phyloP scores from a whole-genome alignment of 2,888 invertebrate species.

The Lasioglossum malachurum region DNA sequence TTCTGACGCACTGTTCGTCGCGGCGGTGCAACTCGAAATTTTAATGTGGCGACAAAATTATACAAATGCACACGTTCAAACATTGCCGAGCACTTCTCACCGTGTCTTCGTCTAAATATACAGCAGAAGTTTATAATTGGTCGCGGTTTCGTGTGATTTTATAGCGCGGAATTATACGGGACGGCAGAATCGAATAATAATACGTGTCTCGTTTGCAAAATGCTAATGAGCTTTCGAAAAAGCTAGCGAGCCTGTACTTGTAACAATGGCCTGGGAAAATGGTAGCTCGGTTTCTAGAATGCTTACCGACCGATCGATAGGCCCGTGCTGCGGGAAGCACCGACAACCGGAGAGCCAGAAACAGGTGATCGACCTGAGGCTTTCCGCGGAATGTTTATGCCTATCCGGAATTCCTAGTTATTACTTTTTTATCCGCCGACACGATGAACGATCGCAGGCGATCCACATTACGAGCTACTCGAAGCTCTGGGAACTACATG shows the following conservation, averaged over 20 bases:
- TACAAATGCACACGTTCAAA: neutral
- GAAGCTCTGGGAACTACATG: neutral
- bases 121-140: conserved; percentile 35
- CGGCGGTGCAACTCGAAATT: too few species aligned
- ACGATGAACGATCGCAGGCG: neutral
- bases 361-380: conserved; percentile 68
- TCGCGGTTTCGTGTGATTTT: conserved; percentile 24
- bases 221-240: conserved; percentile 52
- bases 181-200: conserved; percentile 26
- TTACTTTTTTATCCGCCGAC: neutral
- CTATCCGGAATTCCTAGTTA: conserved; percentile 24
- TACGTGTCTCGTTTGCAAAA: conserved; percentile 23
- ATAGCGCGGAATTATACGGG: conserved; percentile 15
- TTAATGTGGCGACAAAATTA: neutral
- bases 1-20: neutral
- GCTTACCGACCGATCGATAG: conserved; percentile 68
- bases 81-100: neutral
- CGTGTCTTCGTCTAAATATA: neutral
- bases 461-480: neutral
- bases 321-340: conserved; percentile 54
- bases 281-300: conserved; percentile 67
- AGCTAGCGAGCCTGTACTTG: conserved; percentile 29
- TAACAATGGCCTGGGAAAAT: conserved; percentile 63
- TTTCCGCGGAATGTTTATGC: conserved; percentile 58
- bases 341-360: conserved; percentile 58